phyloP scores from a whole-genome alignment of 2,888 invertebrate species.

The Nudaria mundana region DNA sequence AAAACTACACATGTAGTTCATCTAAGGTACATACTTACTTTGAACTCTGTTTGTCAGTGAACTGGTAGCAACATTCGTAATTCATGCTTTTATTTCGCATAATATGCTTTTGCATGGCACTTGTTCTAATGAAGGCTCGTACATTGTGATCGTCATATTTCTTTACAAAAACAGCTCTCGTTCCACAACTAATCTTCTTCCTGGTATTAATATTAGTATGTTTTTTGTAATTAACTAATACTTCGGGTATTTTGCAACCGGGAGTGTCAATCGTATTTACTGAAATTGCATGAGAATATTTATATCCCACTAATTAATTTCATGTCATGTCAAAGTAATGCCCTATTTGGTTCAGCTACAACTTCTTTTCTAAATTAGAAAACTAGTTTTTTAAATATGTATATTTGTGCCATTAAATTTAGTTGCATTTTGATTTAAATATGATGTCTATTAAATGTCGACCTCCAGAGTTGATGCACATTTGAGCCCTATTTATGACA shows the following conservation, averaged over 20 bases:
- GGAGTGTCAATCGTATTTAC: slow-evolving; percentile 49
- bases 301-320: too few relatives aligned
- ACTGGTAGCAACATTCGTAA: slow-evolving; percentile 60
- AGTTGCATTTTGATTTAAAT: too few relatives aligned
- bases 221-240: slow-evolving; percentile 43
- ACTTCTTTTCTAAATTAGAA: too few relatives aligned
- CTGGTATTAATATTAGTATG: slow-evolving; percentile 21
- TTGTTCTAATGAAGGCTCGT: slow-evolving; percentile 45
- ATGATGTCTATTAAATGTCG: too few relatives aligned
- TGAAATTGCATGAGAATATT: slow-evolving; percentile 36
- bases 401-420: too few relatives aligned
- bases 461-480: too few relatives aligned
- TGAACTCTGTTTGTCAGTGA: slow-evolving; percentile 31
- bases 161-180: slow-evolving; percentile 54
- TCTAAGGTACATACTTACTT: too few relatives aligned
- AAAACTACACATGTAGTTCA: too few relatives aligned
- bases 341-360: too few relatives aligned
- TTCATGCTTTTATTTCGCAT: slow-evolving; percentile 33
- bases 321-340: too few relatives aligned
- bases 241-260: slow-evolving; percentile 61
- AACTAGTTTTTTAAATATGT: too few relatives aligned
- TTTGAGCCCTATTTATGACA: too few relatives aligned
- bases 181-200: slow-evolving; percentile 44
- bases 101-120: slow-evolving; percentile 42
- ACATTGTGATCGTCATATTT: slow-evolving; percentile 45